phyloP scores from a whole-genome alignment of 2,113 vertebrate species.

The Notothenia rossii region DNA sequence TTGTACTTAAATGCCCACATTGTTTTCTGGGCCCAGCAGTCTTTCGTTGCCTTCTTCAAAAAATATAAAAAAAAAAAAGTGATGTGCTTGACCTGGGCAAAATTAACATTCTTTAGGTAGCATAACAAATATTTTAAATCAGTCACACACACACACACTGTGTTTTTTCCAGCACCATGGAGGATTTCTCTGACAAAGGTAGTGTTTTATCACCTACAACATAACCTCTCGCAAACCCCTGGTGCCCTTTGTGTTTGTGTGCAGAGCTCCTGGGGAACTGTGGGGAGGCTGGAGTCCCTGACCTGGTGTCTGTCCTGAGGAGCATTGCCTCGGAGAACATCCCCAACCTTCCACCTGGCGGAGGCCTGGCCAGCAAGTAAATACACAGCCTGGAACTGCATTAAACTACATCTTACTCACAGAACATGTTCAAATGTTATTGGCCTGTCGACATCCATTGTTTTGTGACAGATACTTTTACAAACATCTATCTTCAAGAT shows the following conservation, averaged over 20 bases:
- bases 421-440: neutral
- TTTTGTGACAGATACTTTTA: neutral
- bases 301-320: slow-evolving; percentile 96
- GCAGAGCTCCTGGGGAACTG: slow-evolving; percentile 94
- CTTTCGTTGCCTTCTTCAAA: neutral
- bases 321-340: slow-evolving; percentile 96
- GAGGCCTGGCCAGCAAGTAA: slow-evolving; percentile 99
- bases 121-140: slow-evolving; percentile 48
- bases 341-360: slow-evolving; percentile 97
- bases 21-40: neutral
- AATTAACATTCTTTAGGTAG: slow-evolving; percentile 59
- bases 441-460: neutral
- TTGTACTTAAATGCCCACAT: neutral
- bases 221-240: neutral
- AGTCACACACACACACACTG: slow-evolving; percentile 1
- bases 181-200: slow-evolving; percentile 20
- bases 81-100: slow-evolving; percentile 31
- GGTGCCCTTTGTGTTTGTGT: slow-evolving; percentile 17
- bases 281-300: slow-evolving; percentile 93
- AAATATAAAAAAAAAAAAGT: neutral
- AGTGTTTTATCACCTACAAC: neutral
- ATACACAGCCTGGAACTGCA: slow-evolving; percentile 19
- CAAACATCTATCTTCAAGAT: too few species aligned
- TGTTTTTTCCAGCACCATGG: slow-evolving; percentile 8
- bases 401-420: slow-evolving; percentile 2